Evolutionary conservation across 1,140 invertebrate genomes (phyloP).

Genomic region (Frieseomelitta varia): DNA sequence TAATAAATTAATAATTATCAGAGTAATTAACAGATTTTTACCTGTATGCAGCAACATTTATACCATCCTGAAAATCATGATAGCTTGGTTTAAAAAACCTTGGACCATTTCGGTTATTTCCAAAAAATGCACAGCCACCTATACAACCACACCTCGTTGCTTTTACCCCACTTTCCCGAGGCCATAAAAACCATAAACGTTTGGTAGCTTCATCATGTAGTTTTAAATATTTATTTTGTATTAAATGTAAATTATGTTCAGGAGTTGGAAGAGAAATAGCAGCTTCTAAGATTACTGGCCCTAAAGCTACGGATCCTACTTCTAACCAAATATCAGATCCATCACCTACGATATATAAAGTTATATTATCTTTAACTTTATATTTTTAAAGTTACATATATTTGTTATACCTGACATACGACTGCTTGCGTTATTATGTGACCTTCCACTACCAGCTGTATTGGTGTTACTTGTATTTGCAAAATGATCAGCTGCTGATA

Average conservation of each 20-base stretch:
- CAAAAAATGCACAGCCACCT: slow-evolving; percentile 97
- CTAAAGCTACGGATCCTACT: slow-evolving; percentile 93
- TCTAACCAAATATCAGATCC: slow-evolving; percentile 94
- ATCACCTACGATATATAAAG: slow-evolving; percentile 68
- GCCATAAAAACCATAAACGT: slow-evolving; percentile 97
- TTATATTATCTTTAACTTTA: background rate
- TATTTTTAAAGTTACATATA: background rate
- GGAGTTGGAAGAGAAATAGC: slow-evolving; percentile 90
- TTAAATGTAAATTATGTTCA: slow-evolving; percentile 88
- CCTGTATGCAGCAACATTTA: slow-evolving; percentile 91
- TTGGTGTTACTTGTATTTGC: slow-evolving; percentile 83
- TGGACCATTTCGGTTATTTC: slow-evolving; percentile 92
- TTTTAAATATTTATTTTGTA: slow-evolving; percentile 91
- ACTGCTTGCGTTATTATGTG: slow-evolving; percentile 78
- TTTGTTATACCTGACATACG: slow-evolving; percentile 73
- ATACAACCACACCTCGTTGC: slow-evolving; percentile 95
- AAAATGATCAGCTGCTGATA: slow-evolving; percentile 82
- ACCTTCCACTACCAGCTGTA: slow-evolving; percentile 83
- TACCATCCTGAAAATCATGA: slow-evolving; percentile 90
- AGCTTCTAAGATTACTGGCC: slow-evolving; percentile 96
- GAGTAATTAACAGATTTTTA: slow-evolving; percentile 66
- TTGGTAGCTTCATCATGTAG: slow-evolving; percentile 94
- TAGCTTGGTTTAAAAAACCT: slow-evolving; percentile 93
- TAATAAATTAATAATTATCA: slow-evolving; percentile 3
- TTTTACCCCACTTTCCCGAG: slow-evolving; percentile 84